These are phyloP conservation scores for Ptiloglossa arizonensis DNA, from an alignment of 1,140 invertebrate genomes.

Conservation along the genomic window DNA sequence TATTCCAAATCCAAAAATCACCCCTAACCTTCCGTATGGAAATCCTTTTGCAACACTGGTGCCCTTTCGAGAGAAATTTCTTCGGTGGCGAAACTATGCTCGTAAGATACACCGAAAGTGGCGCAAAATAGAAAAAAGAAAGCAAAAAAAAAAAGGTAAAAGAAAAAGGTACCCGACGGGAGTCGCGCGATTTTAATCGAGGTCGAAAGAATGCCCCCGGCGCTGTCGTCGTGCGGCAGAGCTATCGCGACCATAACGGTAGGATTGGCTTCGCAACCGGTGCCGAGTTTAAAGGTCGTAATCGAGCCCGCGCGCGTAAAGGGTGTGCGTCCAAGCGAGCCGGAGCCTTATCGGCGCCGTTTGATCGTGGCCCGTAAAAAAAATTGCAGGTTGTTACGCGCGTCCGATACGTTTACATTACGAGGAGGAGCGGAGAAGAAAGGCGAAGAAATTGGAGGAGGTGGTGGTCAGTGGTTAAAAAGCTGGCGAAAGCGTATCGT, in stretches of 20 bases:
- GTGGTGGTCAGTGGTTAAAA: slow-evolving; percentile 33
- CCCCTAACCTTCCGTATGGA: too few relatives aligned
- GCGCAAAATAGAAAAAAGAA: too few relatives aligned
- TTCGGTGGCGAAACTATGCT: too few relatives aligned
- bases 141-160: too few relatives aligned
- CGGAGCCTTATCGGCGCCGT: slow-evolving; percentile 49
- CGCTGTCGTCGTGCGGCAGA: background rate
- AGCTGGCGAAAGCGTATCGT: slow-evolving; percentile 44
- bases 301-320: slow-evolving; percentile 33
- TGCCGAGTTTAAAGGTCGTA: slow-evolving; percentile 43
- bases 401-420: slow-evolving; percentile 66
- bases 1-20: too few relatives aligned
- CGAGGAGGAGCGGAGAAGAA: slow-evolving; percentile 11
- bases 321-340: slow-evolving; percentile 45
- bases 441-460: background rate
- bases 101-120: too few relatives aligned
- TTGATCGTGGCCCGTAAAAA: slow-evolving; percentile 56
- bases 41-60: too few relatives aligned
- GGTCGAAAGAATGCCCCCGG: background rate
- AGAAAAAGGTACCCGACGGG: too few relatives aligned
- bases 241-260: background rate
- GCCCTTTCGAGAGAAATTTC: too few relatives aligned
- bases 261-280: background rate
- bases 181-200: too few relatives aligned
- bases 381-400: slow-evolving; percentile 68